Percentiles rank a stretch among this genome's conserved stretches.
Evolutionary conservation across 2,888 invertebrate genomes (phyloP).

Genomic region (Harpalus rufipes): DNA sequence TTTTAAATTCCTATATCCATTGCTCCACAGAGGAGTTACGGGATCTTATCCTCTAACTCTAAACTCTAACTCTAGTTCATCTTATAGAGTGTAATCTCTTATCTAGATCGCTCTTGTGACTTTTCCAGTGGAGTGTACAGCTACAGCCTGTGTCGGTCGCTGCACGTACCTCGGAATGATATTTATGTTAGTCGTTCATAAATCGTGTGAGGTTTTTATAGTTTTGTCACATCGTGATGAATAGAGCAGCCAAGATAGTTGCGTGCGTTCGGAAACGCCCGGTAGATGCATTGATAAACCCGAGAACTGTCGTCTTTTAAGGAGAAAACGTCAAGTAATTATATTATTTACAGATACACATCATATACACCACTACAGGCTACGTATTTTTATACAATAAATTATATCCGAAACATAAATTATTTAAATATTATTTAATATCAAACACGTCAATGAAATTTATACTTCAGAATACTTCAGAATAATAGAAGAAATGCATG

Average conservation of each 20-base stretch:
- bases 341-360: not conserved
- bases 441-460: too few relatives aligned
- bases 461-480: too few relatives aligned
- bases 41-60: too few relatives aligned
- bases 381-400: too few relatives aligned
- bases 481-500: too few relatives aligned
- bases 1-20: too few relatives aligned
- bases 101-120: not conserved
- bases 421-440: too few relatives aligned
- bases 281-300: constrained; percentile 45
- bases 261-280: constrained; percentile 47
- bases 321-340: constrained; percentile 8
- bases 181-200: constrained; percentile 57
- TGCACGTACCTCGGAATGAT: constrained; percentile 49
- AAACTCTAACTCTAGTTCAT: too few relatives aligned
- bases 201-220: constrained; percentile 52
- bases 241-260: constrained; percentile 47
- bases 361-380: not conserved
- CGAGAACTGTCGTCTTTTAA: constrained; percentile 1
- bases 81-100: not conserved
- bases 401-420: too few relatives aligned
- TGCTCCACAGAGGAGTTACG: too few relatives aligned
- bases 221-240: constrained; percentile 62
- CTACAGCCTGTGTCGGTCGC: constrained; percentile 21
- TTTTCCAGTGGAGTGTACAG: constrained; percentile 16